Evolutionary conservation across 2,113 vertebrate genomes (phyloP), one percentile per base, ranked within the genome.

Genomic region (Perognathus longimembris): DNA sequence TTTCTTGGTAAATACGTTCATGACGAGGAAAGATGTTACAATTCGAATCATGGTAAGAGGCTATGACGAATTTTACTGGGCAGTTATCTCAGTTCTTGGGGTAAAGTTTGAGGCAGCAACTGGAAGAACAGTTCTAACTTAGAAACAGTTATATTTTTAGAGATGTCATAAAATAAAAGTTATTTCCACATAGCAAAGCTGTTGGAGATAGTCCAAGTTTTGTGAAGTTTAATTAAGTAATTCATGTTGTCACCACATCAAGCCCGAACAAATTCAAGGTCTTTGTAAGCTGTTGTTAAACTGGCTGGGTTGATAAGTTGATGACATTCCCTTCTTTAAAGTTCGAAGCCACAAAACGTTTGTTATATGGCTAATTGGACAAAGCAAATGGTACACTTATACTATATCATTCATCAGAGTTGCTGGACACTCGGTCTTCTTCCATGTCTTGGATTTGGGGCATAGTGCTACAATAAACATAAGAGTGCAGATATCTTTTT

Each of bases 101-200:
- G 66, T 86, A 78, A 89, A 54, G 28, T 85, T 78, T 89, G 67
- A 92, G 10, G 71, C 36, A 86, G 81, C 28, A 73, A 50, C 57
- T 67, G 70, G 17, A 91, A 77, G 36, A 80, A 14, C 57, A 82
- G 40, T 38, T 89, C 81, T 54, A 34, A 77, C 28, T 78, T 77
- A 34, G 66, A 83, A 86, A 54, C 17, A 17, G 50, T 69, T 78
- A 85, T 50, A 30, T 66, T 81, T 85, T 76, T 50, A 86, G 82
- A 67, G 14, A 36, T 63, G 15, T 86, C 21, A 7, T 45, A 22
- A 22, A 36, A 40, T 63, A 74, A 77, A 92, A 32, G 30, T 34
- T 42, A 15, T 61, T 81, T 57, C 85, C 57, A n/a, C 18, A 26
- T 8, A 45, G 64, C 42, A 1, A 70, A 84, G 61, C 54, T 77